Conservation (phyloP, 2,888 invertebrate species). For the Myopa tessellatipennis region DNA sequence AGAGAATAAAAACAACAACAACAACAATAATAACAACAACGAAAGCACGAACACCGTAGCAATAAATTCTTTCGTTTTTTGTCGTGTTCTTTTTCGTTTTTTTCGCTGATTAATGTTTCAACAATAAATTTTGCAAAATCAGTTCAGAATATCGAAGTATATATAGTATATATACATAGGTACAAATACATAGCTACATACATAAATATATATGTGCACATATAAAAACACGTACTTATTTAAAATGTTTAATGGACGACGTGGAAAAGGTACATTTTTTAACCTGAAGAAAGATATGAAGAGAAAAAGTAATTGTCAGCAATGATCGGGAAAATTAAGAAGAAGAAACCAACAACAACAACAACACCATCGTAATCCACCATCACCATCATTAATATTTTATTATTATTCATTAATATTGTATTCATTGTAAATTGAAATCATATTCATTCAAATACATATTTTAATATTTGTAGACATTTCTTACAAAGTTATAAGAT, state of each 20-base stretch:
- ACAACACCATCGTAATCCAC: neutral
- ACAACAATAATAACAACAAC: conserved; percentile 24
- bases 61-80: conserved; percentile 28
- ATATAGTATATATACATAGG: neutral
- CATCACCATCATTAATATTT: too few relatives aligned
- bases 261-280: conserved; percentile 16
- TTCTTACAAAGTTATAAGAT: too few relatives aligned
- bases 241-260: neutral
- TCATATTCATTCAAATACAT: too few relatives aligned
- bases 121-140: conserved; percentile 27
- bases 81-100: neutral
- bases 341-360: conserved; percentile 3
- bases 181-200: neutral
- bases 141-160: neutral
- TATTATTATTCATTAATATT: too few relatives aligned
- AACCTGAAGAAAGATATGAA: neutral
- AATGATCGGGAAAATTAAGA: neutral
- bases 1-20: too few relatives aligned
- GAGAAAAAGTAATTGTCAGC: neutral
- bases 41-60: conserved; percentile 31
- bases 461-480: too few relatives aligned
- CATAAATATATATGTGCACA: neutral
- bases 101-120: conserved; percentile 26
- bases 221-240: neutral
- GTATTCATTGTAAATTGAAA: too few relatives aligned